Conservation (phyloP, 2,797 vertebrate genomes). For the Pagetopsis macropterus region DNA sequence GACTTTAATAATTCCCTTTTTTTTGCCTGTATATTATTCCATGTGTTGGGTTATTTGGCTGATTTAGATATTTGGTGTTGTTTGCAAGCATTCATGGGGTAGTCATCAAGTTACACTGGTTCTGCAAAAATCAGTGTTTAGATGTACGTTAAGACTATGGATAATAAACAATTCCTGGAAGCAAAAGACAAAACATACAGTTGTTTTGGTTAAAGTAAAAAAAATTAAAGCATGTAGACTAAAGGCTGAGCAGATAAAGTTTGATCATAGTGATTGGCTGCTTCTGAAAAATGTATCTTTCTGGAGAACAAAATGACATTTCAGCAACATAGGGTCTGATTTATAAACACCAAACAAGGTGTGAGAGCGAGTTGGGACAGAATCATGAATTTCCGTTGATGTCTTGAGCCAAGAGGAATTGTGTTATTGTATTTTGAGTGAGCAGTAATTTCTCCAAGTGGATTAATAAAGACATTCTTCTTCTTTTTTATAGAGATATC, state of each 20-base stretch:
- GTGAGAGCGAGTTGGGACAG: background rate
- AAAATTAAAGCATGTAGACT: background rate
- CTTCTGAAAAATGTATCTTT: background rate
- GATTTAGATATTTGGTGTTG: background rate
- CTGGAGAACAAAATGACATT: background rate
- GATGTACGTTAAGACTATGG: background rate
- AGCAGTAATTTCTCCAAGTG: background rate
- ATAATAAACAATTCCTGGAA: background rate
- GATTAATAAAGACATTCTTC: background rate
- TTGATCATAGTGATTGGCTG: background rate
- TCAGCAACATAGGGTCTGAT: background rate
- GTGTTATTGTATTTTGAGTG: background rate
- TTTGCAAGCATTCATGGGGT: background rate
- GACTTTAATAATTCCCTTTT: background rate
- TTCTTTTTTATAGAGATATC: background rate
- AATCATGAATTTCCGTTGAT: background rate
- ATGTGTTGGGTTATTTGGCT: background rate
- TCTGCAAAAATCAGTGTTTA: background rate
- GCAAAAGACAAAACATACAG: background rate
- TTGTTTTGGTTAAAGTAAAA: background rate
- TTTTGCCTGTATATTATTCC: background rate
- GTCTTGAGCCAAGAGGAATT: conserved; percentile 4
- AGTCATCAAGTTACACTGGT: background rate
- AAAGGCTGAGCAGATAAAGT: background rate
- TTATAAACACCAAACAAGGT: conserved; percentile 9